Evolutionary conservation across 2,113 vertebrate species (phyloP), one percentile per base, ranked within the genome.

Genomic region (Macroglossus sobrinus): DNA sequence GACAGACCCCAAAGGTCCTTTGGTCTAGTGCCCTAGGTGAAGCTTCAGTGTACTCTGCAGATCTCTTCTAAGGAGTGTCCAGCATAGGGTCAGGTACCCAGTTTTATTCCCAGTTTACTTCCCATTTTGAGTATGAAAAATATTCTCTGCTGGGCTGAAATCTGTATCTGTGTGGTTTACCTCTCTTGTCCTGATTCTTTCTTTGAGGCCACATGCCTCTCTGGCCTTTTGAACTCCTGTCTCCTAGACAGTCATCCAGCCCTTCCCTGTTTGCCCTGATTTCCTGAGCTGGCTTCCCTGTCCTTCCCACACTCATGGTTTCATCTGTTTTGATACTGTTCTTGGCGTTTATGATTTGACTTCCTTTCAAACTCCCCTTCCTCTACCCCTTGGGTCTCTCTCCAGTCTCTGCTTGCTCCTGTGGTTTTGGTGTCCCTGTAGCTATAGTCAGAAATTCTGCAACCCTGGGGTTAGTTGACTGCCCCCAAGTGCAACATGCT

Each of bases 221-320:
- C 50, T 55, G 59, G 21, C 15, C 9, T 22, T 50, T 24, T 24
- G 53, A 76, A 47, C 57, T n/a, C 57, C 66, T 84, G 6, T 55
- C 16, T 50, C 38, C 4, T 5, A 61, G 21, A 5, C 5, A 13
- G 4, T 12, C 2, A 1, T 30, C 28, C 13, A 66, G 6, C n/a
- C 24, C 59, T 50, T 50, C 43, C 11, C 64, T n/a, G 21, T 4
- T 40, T 4, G 30, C 1, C 28, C 3, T 6, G 15, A 8, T n/a
- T 38, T 13, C 45, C 28, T 1, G 19, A 78, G 30, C 24, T 33
- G 43, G 16, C 16, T 80, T 16, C 33, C 6, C 50, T 55, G 33
- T 63, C 33, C 43, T 89, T 50, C 22, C 40, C 22, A 45, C 57
- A 79, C 16, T 26, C 66, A 38, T 22, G 63, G 30, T 14, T 74